Evolutionary conservation across 1,140 invertebrate genomes (phyloP), one percentile per base, ranked within the genome.

Genomic region (Temnothorax curvispinosus): DNA sequence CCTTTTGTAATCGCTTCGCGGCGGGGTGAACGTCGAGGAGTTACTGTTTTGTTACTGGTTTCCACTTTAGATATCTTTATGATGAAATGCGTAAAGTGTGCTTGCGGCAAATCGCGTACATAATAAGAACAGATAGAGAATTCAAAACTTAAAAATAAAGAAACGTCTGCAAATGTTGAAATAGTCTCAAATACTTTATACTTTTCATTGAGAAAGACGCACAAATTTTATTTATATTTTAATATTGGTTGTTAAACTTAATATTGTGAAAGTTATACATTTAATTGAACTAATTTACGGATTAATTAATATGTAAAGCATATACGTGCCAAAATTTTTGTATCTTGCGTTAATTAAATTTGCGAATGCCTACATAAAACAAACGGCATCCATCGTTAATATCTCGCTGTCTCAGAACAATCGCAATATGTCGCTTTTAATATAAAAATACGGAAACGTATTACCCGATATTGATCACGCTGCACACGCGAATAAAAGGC

Each of bases 391-490:
- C 27, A 11, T 27, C 60, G 13, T 52, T 67, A 69, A 54, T 69
- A 50, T 38, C 35, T 18, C 41, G 44, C 58, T 78, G 56, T 69
- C 62, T 80, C 77, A 50, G 6, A 38, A 80, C 52, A 54, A 80
- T 67, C 15, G 44, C 60, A 21, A 38, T 67, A 21, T 80, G 54
- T 41, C 47, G 47, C 13, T 80, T 41, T 54, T 54, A 56, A 56
- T 58, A 6, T 11, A 82, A 82, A 82, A 82, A 44, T 41, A 38
- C 47, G 64, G 67, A 82, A 27, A 58, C 21, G 21, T 58, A 47
- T 58, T 58, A 35, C 9, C 8, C n/a, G 80, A 82, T 72, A 82
- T 82, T 82, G 80, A 82, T 82, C 54, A 58, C 52, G 27, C 27
- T 41, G 67, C 13, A 65, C 35, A 47, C 56, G n/a, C 56, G 32